These are phyloP conservation scores for Sycophaga agraensis DNA, from an alignment of 1,140 invertebrate species.

Conservation along the genomic window DNA sequence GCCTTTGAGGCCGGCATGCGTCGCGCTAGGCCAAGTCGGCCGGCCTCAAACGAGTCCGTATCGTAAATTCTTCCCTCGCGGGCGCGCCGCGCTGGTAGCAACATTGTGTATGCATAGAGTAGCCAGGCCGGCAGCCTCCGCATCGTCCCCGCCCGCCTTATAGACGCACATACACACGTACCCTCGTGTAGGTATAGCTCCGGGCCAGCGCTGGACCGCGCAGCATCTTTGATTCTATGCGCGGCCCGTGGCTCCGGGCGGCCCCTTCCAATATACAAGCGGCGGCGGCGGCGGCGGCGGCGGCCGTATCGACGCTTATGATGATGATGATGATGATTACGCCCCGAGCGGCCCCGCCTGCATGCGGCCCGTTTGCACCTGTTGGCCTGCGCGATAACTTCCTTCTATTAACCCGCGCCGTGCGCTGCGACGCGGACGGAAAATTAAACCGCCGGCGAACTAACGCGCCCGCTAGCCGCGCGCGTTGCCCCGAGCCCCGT, in stretches of 20 bases:
- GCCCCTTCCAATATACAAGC: slow-evolving; percentile 34
- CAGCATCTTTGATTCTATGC: too few relatives aligned
- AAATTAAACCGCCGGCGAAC: not conserved
- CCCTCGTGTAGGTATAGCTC: too few relatives aligned
- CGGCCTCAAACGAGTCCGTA: slow-evolving; percentile 49
- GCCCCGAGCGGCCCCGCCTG: slow-evolving; percentile 3
- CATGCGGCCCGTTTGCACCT: slow-evolving; percentile 22
- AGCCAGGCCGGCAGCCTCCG: slow-evolving; percentile 30
- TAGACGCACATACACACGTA: too few relatives aligned
- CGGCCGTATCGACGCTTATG: slow-evolving; percentile 26
- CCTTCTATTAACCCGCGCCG: not conserved
- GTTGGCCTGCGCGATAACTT: slow-evolving; percentile 9
- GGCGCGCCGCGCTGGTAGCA: slow-evolving; percentile 43
- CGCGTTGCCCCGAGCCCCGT: too few relatives aligned
- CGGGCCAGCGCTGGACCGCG: too few relatives aligned
- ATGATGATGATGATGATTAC: slow-evolving; percentile 35
- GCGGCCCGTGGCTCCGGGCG: slow-evolving; percentile 44
- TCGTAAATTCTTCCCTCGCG: slow-evolving; percentile 51
- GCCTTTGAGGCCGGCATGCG: too few relatives aligned
- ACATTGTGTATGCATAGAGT: slow-evolving; percentile 57
- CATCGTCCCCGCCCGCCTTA: too few relatives aligned
- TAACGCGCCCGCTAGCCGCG: too few relatives aligned
- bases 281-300: slow-evolving; percentile 16
- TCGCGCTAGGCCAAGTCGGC: too few relatives aligned
- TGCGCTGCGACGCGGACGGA: not conserved